phyloP scores from a whole-genome alignment of 2,113 vertebrate genomes.

The Pollimyrus isidori region DNA sequence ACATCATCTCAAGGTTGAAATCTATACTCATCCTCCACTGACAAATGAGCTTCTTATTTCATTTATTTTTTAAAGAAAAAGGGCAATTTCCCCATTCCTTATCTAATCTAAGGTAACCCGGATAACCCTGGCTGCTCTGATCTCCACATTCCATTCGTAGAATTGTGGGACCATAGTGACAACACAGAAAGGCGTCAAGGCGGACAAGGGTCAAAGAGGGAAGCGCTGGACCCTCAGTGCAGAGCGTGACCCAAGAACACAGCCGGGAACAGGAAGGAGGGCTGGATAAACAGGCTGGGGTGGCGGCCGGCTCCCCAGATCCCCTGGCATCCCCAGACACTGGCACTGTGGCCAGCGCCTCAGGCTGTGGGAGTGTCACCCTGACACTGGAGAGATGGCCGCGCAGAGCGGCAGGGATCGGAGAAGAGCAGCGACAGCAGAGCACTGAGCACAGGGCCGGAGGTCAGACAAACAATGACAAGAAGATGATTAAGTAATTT shows the following conservation, averaged over 20 bases:
- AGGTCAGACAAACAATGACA: constrained; percentile 25
- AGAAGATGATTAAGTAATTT: constrained; percentile 25
- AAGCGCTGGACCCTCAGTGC: neutral
- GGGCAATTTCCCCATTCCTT: neutral
- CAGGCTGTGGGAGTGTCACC: neutral
- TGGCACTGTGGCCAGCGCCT: neutral
- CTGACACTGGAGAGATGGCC: neutral
- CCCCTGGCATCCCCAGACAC: neutral
- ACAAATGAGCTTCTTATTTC: neutral
- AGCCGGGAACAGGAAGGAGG: neutral
- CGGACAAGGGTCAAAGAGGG: neutral
- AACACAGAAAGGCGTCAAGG: neutral
- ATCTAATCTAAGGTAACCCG: neutral
- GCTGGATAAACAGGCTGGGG: neutral
- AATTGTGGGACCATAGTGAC: neutral
- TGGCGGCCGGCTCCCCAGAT: neutral
- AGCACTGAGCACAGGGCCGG: constrained; percentile 17
- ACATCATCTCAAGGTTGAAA: neutral
- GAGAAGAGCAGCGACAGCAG: neutral
- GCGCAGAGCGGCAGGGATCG: neutral
- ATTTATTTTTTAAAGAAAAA: neutral
- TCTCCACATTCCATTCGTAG: neutral
- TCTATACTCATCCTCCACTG: neutral
- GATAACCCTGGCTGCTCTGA: neutral
- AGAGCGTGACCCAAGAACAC: neutral